A percentile compares a stretch with the other conserved stretches of the same genome.
phyloP scores from a whole-genome alignment of 2,797 vertebrate genomes.

The Paedocypris micromegethes region DNA sequence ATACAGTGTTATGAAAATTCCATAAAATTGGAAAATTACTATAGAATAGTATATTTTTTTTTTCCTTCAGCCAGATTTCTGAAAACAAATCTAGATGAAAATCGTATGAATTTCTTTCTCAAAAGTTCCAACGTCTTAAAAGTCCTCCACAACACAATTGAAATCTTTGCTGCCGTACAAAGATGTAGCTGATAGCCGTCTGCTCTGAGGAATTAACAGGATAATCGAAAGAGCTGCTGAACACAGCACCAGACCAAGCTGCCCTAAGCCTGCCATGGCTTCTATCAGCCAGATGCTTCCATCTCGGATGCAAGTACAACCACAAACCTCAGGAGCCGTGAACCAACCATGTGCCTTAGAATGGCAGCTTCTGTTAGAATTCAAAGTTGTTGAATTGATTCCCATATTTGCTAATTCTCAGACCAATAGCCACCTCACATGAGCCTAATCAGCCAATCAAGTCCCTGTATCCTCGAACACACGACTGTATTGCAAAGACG shows the following conservation, averaged over 20 bases:
- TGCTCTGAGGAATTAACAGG: constrained; percentile 28
- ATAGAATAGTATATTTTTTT: too few species aligned
- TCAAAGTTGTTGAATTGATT: neutral
- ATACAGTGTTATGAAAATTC: too few species aligned
- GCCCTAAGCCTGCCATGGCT: constrained; percentile 20
- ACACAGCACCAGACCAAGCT: constrained; percentile 34
- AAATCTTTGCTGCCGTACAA: constrained; percentile 18
- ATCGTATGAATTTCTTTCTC: too few species aligned
- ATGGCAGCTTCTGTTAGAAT: too few species aligned
- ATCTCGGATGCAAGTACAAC: constrained; percentile 17
- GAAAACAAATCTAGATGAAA: too few species aligned
- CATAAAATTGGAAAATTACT: too few species aligned
- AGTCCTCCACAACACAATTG: constrained; percentile 26
- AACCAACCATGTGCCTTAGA: neutral
- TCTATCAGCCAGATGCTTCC: constrained; percentile 33
- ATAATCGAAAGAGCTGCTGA: constrained; percentile 32
- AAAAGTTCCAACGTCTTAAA: neutral
- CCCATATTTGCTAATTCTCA: too few species aligned
- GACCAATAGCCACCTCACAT: too few species aligned
- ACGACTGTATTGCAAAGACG: too few species aligned
- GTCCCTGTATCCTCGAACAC: too few species aligned
- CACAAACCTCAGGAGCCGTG: constrained; percentile 19
- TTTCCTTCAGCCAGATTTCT: too few species aligned
- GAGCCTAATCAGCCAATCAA: too few species aligned
- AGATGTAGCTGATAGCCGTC: constrained; percentile 14